Evolutionary conservation across 1,140 invertebrate species (phyloP).

Genomic region (Heterodera schachtii): DNA sequence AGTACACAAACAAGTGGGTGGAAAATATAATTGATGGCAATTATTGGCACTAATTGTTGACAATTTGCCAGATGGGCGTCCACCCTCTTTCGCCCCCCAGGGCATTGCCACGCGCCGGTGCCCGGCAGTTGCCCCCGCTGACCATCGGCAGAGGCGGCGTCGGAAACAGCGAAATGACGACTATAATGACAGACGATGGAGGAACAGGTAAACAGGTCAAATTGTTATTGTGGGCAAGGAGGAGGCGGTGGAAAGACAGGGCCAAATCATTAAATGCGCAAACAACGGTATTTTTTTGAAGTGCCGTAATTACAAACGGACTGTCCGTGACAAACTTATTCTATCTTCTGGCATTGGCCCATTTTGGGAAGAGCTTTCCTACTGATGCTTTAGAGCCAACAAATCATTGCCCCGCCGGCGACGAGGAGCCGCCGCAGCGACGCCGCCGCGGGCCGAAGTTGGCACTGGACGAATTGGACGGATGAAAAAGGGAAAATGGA

Average conservation of each 20-base stretch:
- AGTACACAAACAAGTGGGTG: too few relatives aligned
- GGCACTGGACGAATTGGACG: neutral
- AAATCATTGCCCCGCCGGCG: too few relatives aligned
- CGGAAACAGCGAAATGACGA: neutral
- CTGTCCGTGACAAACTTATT: too few relatives aligned
- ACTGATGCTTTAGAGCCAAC: too few relatives aligned
- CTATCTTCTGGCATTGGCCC: neutral
- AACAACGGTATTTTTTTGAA: too few relatives aligned
- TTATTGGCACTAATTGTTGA: neutral
- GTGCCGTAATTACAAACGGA: too few relatives aligned
- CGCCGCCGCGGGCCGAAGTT: neutral
- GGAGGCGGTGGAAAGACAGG: too few relatives aligned
- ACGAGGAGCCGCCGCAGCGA: neutral
- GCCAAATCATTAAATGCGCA: too few relatives aligned
- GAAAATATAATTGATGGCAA: neutral
- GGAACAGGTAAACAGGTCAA: too few relatives aligned
- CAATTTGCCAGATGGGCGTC: neutral
- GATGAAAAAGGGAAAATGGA: neutral
- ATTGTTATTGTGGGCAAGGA: neutral
- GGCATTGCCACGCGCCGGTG: neutral
- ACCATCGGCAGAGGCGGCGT: conserved; percentile 4
- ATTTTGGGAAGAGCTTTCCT: too few relatives aligned
- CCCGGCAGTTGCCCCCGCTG: conserved; percentile 25
- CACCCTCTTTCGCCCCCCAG: neutral
- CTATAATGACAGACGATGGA: neutral